A percentile compares a stretch with the other conserved stretches of the same genome.
Evolutionary conservation across 2,113 vertebrate species (phyloP).

Genomic region (Montifringilla adamsi): DNA sequence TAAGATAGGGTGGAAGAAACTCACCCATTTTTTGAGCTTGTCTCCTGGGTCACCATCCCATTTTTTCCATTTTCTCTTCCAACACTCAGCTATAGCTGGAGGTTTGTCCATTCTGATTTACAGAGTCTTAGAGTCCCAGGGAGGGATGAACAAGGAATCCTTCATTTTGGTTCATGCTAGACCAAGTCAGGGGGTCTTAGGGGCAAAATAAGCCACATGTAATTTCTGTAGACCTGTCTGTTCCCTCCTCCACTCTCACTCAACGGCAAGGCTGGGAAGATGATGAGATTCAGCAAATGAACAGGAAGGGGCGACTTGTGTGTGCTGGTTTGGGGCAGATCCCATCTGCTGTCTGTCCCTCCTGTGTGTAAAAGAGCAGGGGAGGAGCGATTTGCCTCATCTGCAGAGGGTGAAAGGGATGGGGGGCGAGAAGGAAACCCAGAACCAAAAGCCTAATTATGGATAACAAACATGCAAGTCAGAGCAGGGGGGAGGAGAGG

Average conservation of each 20-base stretch:
- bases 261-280: not conserved
- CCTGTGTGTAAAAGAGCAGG: not conserved
- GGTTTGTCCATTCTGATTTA: not conserved
- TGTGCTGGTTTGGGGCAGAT: not conserved
- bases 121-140: not conserved
- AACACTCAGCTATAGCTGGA: not conserved
- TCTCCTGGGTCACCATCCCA: not conserved
- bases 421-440: not conserved
- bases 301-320: not conserved
- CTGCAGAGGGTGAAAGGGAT: not conserved
- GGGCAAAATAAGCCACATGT: not conserved
- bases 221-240: not conserved
- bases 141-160: not conserved
- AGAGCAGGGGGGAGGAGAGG: not conserved
- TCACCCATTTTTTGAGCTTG: not conserved
- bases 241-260: not conserved
- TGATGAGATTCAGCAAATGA: not conserved
- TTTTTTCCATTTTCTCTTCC: not conserved
- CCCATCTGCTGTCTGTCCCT: not conserved
- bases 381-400: not conserved
- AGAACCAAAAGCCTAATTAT: not conserved
- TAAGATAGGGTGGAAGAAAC: not conserved
- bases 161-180: not conserved
- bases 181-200: not conserved
- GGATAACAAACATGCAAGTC: not conserved